A percentile compares a stretch with the other conserved stretches of the same genome.
phyloP scores from a whole-genome alignment of 2,113 vertebrate genomes.

The Eira barbara region DNA sequence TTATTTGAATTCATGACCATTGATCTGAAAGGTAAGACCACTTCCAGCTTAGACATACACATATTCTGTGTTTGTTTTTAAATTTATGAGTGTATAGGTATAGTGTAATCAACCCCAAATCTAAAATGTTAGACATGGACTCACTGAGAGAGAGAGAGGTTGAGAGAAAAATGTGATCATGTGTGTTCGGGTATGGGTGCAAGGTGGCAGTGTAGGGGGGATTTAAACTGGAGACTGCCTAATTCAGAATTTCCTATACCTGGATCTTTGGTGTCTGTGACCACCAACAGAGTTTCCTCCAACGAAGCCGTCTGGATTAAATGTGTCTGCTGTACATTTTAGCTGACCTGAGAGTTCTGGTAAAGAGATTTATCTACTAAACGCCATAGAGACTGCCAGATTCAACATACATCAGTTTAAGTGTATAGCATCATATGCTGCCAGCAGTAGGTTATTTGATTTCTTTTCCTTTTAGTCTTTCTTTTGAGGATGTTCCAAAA shows the following conservation, averaged over 20 bases:
- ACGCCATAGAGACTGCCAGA: conserved; percentile 78
- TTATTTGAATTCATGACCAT: conserved; percentile 68
- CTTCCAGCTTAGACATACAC: conserved; percentile 64
- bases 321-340: conserved; percentile 72
- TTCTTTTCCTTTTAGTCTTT: conserved; percentile 60
- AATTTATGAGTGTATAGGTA: conserved; percentile 70
- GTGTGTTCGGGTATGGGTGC: not conserved
- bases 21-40: conserved; percentile 71
- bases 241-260: conserved; percentile 82
- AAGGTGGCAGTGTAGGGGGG: not conserved
- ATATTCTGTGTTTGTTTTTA: too few relatives aligned
- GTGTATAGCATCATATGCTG: conserved; percentile 55
- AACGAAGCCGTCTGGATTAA: conserved; percentile 67
- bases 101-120: conserved; percentile 58
- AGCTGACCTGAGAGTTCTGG: conserved; percentile 79
- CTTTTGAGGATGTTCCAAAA: conserved; percentile 52
- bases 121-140: conserved; percentile 18
- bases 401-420: conserved; percentile 80
- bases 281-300: conserved; percentile 82
- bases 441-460: conserved; percentile 66
- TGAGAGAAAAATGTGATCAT: not conserved
- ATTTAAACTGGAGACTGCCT: conserved; percentile 60
- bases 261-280: conserved; percentile 79
- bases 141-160: not conserved
- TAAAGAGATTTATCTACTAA: conserved; percentile 86